Evolutionary conservation across 2,797 vertebrate genomes (phyloP).

Genomic region (Thripadectes ignobilis): DNA sequence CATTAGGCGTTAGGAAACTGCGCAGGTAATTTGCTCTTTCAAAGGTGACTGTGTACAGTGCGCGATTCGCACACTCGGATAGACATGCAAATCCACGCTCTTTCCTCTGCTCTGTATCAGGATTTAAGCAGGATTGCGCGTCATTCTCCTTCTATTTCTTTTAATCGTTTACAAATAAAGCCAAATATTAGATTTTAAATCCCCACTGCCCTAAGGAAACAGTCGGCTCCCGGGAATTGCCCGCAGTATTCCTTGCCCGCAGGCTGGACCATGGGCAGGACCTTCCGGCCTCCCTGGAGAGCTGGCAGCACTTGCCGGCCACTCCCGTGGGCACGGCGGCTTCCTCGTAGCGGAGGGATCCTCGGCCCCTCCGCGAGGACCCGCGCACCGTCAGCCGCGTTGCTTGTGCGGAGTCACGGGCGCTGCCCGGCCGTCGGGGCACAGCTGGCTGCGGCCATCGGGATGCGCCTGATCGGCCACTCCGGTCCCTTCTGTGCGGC

Average conservation of each 20-base stretch:
- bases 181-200: not conserved
- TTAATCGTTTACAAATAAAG: not conserved
- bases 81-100: fast-evolving
- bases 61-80: fast-evolving
- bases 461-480: too few species aligned
- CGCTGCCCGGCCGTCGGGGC: not conserved
- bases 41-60: not conserved
- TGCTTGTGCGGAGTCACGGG: not conserved
- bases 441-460: not conserved
- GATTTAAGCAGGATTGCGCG: not conserved
- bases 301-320: not conserved
- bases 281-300: fast-evolving
- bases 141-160: not conserved
- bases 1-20: not conserved
- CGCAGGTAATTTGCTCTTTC: not conserved
- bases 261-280: not conserved
- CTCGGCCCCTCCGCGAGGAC: too few species aligned
- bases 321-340: not conserved
- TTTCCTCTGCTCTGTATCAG: not conserved
- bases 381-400: not conserved
- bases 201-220: not conserved
- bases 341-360: not conserved
- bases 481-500: not conserved
- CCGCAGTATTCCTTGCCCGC: fast-evolving
- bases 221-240: too few species aligned